Evolutionary conservation across 2,797 vertebrate genomes (phyloP).

Genomic region (Amblyopsis hoosieri): DNA sequence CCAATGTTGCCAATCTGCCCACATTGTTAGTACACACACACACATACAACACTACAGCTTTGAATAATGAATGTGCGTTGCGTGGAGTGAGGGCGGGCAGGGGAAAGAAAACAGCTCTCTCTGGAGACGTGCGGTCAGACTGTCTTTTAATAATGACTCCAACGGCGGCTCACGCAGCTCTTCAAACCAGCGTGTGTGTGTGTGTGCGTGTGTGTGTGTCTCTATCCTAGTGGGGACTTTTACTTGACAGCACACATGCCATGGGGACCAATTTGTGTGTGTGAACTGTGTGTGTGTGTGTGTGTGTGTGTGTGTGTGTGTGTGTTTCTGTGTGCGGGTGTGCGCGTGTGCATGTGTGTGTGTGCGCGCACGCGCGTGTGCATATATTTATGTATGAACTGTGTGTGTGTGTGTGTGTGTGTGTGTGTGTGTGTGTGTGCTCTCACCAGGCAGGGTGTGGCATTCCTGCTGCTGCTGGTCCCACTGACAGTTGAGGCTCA

Average conservation of each 20-base stretch:
- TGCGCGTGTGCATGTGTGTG: background rate
- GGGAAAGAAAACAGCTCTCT: slow-evolving; percentile 3
- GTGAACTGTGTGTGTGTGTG: background rate
- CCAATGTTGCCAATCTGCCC: no score
- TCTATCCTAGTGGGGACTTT: no score
- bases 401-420: background rate
- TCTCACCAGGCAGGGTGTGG: slow-evolving; percentile 88
- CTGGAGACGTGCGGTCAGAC: background rate
- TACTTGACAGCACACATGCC: no score
- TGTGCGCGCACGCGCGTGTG: no score
- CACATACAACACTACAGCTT: background rate
- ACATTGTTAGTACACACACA: background rate
- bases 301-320: background rate
- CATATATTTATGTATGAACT: background rate
- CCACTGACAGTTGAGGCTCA: slow-evolving; percentile 93
- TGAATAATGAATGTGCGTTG: slow-evolving; percentile 8
- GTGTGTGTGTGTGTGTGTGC: slow-evolving; percentile 4
- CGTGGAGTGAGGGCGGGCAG: background rate
- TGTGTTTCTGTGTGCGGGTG: background rate
- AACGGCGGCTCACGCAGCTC: slow-evolving; percentile 15
- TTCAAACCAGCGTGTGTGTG: background rate
- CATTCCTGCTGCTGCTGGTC: slow-evolving; percentile 92
- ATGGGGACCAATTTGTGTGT: no score
- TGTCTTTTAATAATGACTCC: slow-evolving; percentile 18
- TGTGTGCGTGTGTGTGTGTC: background rate